Percentiles rank a stretch among this genome's conserved stretches.
These are phyloP conservation scores for Drosophila hydei DNA, from an alignment of 1,140 invertebrate species.

Conservation along the genomic window DNA sequence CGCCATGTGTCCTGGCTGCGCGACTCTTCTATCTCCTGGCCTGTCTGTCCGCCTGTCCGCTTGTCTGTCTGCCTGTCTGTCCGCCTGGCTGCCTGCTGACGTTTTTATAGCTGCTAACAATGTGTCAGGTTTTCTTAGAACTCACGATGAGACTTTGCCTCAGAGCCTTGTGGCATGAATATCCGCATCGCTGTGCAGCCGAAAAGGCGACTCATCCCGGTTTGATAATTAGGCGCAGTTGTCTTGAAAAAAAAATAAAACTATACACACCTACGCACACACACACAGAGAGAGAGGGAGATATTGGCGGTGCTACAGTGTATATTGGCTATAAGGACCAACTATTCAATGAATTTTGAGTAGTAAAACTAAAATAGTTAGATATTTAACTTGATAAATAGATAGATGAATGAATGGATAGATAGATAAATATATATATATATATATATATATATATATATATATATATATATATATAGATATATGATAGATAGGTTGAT, in stretches of 20 bases:
- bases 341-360: constrained; percentile 12
- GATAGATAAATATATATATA: too few relatives aligned
- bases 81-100: constrained; percentile 57
- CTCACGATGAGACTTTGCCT: constrained; percentile 38
- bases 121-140: constrained; percentile 75
- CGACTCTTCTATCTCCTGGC: constrained; percentile 9
- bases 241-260: constrained; percentile 29
- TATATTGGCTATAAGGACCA: constrained; percentile 6
- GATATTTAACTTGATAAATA: too few relatives aligned
- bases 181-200: constrained; percentile 7
- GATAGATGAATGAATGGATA: too few relatives aligned
- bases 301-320: constrained; percentile 6
- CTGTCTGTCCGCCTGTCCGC: background rate
- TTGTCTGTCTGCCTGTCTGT: constrained; percentile 18
- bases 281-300: background rate
- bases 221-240: constrained; percentile 47
- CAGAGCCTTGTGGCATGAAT: constrained; percentile 16
- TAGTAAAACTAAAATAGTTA: too few relatives aligned
- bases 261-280: background rate
- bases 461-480: too few relatives aligned
- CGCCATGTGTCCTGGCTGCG: constrained; percentile 61
- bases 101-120: constrained; percentile 77
- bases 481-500: too few relatives aligned
- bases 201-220: constrained; percentile 27
- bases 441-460: too few relatives aligned